Evolutionary conservation across 2,113 vertebrate species (phyloP).

Genomic region (Phainopepla nitens): DNA sequence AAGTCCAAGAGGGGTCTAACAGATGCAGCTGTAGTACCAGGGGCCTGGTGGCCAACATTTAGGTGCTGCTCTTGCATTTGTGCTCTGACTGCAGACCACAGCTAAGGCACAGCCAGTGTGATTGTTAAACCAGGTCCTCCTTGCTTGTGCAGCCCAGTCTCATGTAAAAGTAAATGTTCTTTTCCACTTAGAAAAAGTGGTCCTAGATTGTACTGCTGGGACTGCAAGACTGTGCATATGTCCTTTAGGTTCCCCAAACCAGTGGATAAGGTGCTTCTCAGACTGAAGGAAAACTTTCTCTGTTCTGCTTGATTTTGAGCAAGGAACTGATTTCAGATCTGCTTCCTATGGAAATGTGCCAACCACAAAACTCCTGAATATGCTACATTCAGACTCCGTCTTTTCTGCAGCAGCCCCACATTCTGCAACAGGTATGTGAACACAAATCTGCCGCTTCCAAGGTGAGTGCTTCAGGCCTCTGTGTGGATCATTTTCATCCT

Average conservation of each 20-base stretch:
- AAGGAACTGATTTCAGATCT: not conserved
- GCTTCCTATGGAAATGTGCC: not conserved
- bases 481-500: not conserved
- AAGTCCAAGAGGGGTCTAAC: not conserved
- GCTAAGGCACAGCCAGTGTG: not conserved
- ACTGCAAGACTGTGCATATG: accelerated
- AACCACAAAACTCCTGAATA: not conserved
- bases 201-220: not conserved
- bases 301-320: not conserved
- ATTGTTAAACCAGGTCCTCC: not conserved
- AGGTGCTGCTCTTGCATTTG: not conserved
- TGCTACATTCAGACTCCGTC: not conserved
- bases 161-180: not conserved
- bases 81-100: not conserved
- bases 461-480: not conserved
- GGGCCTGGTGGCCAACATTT: accelerated
- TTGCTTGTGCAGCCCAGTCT: not conserved
- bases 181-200: not conserved
- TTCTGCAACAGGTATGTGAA: not conserved
- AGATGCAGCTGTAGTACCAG: not conserved
- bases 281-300: not conserved
- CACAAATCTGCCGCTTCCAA: not conserved
- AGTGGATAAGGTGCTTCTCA: not conserved
- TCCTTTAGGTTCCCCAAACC: not conserved
- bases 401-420: not conserved